Conservation (phyloP, 2,797 vertebrate species). For the Lates japonicus region DNA sequence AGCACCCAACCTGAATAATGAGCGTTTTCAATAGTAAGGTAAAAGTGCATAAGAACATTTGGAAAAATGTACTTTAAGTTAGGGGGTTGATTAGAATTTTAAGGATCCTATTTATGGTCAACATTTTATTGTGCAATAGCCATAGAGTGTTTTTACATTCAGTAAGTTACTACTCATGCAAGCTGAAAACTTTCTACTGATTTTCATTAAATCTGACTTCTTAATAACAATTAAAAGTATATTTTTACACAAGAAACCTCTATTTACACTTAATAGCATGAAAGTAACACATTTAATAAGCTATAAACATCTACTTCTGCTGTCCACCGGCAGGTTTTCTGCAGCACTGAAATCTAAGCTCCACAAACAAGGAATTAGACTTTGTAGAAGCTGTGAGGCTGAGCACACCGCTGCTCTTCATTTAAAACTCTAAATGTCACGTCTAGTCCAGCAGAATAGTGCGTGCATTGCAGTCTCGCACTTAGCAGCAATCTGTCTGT, state of each 20-base stretch:
- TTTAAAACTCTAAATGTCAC: constrained; percentile 65
- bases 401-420: constrained; percentile 51
- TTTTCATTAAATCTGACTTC: too few relatives aligned
- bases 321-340: constrained; percentile 14
- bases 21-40: too few relatives aligned
- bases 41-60: too few relatives aligned
- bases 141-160: too few relatives aligned
- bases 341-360: background rate
- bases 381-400: constrained; percentile 42
- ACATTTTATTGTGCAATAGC: too few relatives aligned
- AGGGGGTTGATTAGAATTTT: too few relatives aligned
- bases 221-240: background rate
- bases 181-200: too few relatives aligned
- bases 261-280: background rate
- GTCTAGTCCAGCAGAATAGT: constrained; percentile 29
- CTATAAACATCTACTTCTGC: background rate
- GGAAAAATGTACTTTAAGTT: too few relatives aligned
- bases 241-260: background rate
- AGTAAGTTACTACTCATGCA: too few relatives aligned
- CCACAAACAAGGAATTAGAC: constrained; percentile 33
- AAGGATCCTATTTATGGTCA: too few relatives aligned
- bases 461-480: constrained; percentile 58
- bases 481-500: constrained; percentile 55
- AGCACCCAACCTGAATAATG: too few relatives aligned
- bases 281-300: constrained; percentile 2